Evolutionary conservation across 2,797 vertebrate species (phyloP).

Genomic region (Micrastur ruficollis): DNA sequence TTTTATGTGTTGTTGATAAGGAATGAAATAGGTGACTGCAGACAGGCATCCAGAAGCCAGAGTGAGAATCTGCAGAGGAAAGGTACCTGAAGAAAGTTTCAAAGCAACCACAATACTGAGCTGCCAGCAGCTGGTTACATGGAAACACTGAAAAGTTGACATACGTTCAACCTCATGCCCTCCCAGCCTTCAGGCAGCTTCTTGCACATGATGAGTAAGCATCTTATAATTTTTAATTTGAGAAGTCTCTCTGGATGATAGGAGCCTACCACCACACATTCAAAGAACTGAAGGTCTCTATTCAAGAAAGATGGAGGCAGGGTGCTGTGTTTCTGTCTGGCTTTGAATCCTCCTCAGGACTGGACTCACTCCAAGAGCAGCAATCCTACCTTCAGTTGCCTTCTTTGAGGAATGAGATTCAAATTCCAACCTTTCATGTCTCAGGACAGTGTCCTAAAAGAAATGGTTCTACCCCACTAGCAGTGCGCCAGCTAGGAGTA

Average conservation of each 20-base stretch:
- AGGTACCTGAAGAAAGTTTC: background rate
- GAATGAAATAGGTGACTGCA: background rate
- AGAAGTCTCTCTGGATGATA: background rate
- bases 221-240: background rate
- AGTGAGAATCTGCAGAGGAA: background rate
- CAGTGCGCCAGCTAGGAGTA: background rate
- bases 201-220: background rate
- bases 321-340: background rate
- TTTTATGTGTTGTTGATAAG: background rate
- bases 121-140: background rate
- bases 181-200: background rate
- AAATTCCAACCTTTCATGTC: background rate
- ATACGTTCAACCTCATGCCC: background rate
- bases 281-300: background rate
- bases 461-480: background rate
- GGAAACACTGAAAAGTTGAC: background rate
- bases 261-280: background rate
- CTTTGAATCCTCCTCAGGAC: background rate
- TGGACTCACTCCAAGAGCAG: rapidly evolving
- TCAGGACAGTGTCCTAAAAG: background rate
- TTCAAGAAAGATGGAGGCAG: background rate
- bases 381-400: background rate
- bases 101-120: background rate
- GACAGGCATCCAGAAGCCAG: background rate
- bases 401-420: background rate